Conservation (phyloP, 64 coral and sea anemone species). For the Montipora sp. region DNA sequence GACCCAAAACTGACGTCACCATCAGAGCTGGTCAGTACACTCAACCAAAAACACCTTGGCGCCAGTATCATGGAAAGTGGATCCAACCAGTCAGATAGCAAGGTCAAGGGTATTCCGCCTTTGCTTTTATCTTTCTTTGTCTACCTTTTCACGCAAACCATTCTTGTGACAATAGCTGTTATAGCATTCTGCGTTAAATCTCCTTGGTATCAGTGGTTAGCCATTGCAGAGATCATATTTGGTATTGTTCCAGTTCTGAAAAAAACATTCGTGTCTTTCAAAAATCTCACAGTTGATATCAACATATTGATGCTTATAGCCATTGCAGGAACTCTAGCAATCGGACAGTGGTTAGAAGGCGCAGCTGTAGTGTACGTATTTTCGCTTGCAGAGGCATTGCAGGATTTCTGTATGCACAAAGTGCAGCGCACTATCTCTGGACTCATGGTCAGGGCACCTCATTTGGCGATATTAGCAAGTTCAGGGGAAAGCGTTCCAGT, state of each 20-base stretch:
- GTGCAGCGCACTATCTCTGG: conserved; percentile 93
- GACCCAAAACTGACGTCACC: conserved; percentile 81
- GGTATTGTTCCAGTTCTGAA: conserved; percentile 80
- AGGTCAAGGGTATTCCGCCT: conserved; percentile 49
- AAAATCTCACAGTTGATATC: conserved; percentile 73
- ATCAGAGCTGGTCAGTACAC: conserved; percentile 65
- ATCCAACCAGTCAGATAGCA: conserved; percentile 35
- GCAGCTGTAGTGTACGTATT: conserved; percentile 95
- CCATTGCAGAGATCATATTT: conserved; percentile 88
- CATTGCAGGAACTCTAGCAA: conserved; percentile 81
- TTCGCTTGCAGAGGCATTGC: conserved; percentile 74
- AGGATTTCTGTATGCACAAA: conserved; percentile 82
- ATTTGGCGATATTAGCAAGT: conserved; percentile 77
- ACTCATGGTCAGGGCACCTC: conserved; percentile 91
- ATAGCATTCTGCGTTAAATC: conserved; percentile 43
- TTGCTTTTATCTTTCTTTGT: conserved; percentile 48
- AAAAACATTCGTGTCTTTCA: conserved; percentile 62
- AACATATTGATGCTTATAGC: conserved; percentile 88
- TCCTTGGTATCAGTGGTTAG: conserved; percentile 85
- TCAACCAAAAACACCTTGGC: conserved; percentile 87
- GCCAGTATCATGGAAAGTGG: conserved; percentile 94
- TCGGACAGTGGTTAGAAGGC: conserved; percentile 88
- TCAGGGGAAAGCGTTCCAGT: conserved; percentile 80
- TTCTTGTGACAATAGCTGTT: conserved; percentile 55
- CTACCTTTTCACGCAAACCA: conserved; percentile 72